phyloP scores from a whole-genome alignment of 1,140 invertebrate species.

The Gryon sp. region DNA sequence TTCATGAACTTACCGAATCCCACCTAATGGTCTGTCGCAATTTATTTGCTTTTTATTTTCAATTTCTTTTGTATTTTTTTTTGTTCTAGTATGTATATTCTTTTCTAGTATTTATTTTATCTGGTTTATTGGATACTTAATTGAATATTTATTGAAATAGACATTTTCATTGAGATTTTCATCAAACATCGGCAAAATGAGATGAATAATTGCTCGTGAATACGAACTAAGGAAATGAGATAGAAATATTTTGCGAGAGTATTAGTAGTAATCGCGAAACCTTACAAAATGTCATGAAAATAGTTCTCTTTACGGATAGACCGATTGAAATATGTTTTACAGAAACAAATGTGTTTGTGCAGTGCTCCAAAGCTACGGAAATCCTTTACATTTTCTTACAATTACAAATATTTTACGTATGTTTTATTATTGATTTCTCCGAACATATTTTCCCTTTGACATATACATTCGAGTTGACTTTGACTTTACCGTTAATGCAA shows the following conservation, averaged over 20 bases:
- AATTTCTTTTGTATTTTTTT: neutral
- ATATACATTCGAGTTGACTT: neutral
- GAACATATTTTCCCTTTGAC: neutral
- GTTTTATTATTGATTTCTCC: constrained; percentile 1
- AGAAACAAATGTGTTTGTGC: constrained; percentile 13
- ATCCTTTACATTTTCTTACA: constrained; percentile 22
- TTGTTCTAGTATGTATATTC: neutral
- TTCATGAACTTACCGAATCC: constrained; percentile 1
- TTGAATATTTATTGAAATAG: neutral
- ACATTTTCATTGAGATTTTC: neutral
- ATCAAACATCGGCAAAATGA: neutral
- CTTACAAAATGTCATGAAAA: constrained; percentile 17
- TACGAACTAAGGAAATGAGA: constrained; percentile 1
- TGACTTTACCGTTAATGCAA: neutral
- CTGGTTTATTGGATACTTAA: neutral
- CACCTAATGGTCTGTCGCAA: neutral
- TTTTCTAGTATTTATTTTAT: neutral
- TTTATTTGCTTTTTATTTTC: neutral
- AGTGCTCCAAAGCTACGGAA: constrained; percentile 5
- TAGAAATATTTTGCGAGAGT: constrained; percentile 21
- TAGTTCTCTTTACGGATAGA: constrained; percentile 3
- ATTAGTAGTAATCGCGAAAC: constrained; percentile 11
- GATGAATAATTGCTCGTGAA: constrained; percentile 15
- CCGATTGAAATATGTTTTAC: constrained; percentile 15
- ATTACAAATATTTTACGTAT: constrained; percentile 29